Percentiles rank a stretch among this genome's conserved stretches.
Evolutionary conservation across 2,888 invertebrate genomes (phyloP).

Genomic region (Cryptocheilus praepositus): DNA sequence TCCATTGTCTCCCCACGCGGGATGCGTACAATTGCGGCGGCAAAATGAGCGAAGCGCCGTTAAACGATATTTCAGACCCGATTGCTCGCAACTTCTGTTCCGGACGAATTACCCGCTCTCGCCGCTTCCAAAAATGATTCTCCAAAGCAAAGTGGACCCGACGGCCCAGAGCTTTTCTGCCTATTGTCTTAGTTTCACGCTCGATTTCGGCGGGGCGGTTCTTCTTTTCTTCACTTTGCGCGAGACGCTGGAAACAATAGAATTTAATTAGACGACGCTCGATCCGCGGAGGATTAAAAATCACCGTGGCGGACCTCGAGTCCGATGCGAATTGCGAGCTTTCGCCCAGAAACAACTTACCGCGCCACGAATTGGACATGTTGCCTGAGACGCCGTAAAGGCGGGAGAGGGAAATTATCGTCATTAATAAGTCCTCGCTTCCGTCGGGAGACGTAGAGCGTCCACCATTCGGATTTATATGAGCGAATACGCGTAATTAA

Average conservation of each 20-base stretch:
- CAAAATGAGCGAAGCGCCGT: conserved; percentile 20
- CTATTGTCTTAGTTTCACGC: conserved; percentile 69
- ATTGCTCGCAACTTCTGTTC: conserved; percentile 45
- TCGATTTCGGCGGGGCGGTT: conserved; percentile 44
- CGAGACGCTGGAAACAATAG: conserved; percentile 56
- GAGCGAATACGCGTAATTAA: conserved; percentile 42
- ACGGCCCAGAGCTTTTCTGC: conserved; percentile 55
- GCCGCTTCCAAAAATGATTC: conserved; percentile 13
- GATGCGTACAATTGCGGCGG: conserved; percentile 18
- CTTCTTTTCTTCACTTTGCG: conserved; percentile 47
- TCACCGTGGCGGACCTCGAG: too few relatives aligned
- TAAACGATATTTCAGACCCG: conserved; percentile 46
- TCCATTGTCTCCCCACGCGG: conserved; percentile 31
- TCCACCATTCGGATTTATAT: conserved; percentile 30
- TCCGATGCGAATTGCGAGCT: too few relatives aligned
- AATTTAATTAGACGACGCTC: conserved; percentile 47
- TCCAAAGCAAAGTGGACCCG: conserved; percentile 14
- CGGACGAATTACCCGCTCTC: conserved; percentile 36
- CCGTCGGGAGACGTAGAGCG: conserved; percentile 18
- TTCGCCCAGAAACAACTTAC: too few relatives aligned
- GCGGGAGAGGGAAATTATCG: not conserved
- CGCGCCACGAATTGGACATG: too few relatives aligned
- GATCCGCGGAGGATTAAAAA: too few relatives aligned
- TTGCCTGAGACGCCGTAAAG: not conserved
- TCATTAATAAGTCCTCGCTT: conserved; percentile 26